These are phyloP conservation scores for Lasius platythorax DNA, from an alignment of 2,888 invertebrate species.

Conservation along the genomic window DNA sequence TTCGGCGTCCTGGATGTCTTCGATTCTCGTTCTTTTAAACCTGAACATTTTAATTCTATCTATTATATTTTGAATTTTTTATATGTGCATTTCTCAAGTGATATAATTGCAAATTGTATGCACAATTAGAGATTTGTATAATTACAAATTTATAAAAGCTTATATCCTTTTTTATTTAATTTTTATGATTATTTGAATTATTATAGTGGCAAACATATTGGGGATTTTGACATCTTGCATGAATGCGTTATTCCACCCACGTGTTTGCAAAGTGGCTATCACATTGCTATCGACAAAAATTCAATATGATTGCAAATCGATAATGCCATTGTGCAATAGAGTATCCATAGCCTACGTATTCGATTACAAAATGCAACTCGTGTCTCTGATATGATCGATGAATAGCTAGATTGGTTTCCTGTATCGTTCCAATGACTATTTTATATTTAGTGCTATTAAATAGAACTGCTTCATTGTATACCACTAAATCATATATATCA, in stretches of 20 bases:
- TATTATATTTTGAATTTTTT: not conserved
- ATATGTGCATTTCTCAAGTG: not conserved
- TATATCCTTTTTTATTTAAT: not conserved
- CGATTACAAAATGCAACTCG: conserved; percentile 46
- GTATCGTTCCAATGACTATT: not conserved
- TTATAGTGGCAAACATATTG: not conserved
- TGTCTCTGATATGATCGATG: conserved; percentile 26
- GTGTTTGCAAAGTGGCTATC: conserved; percentile 59
- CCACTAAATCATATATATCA: not conserved
- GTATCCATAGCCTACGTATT: conserved; percentile 42
- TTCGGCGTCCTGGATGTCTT: not conserved
- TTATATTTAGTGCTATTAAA: conserved; percentile 12
- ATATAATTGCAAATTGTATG: not conserved
- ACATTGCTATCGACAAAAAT: conserved; percentile 63
- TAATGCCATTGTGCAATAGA: conserved; percentile 59
- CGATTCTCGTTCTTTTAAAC: not conserved
- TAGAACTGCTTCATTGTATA: not conserved
- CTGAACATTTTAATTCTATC: not conserved
- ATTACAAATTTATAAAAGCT: not conserved
- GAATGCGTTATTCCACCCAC: conserved; percentile 56
- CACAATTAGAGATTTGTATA: not conserved
- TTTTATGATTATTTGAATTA: not conserved
- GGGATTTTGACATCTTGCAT: conserved; percentile 6
- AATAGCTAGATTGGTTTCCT: conserved; percentile 17
- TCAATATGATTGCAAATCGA: conserved; percentile 56